These are phyloP conservation scores for Cavia porcellus DNA, from an alignment of 2,113 vertebrate genomes.

Conservation along the genomic window DNA sequence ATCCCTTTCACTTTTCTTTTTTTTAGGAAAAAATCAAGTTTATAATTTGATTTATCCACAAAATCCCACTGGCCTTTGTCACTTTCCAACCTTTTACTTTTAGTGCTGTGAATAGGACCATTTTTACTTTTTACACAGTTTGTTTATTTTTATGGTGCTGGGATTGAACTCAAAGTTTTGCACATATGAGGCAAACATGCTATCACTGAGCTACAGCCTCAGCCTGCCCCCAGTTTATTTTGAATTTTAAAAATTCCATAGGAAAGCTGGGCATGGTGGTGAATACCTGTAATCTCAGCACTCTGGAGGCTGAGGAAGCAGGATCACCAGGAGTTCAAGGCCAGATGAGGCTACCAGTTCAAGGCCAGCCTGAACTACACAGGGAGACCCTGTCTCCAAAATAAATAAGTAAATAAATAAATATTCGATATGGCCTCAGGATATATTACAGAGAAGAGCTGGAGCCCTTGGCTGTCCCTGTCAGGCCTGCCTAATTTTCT, in stretches of 20 bases:
- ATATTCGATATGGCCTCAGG: background rate
- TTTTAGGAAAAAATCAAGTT: too few species aligned
- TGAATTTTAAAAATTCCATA: background rate
- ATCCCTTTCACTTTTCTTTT: background rate
- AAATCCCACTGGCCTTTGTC: too few species aligned
- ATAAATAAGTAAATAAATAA: background rate
- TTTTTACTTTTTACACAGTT: background rate
- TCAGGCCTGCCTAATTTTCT: background rate
- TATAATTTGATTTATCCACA: too few species aligned
- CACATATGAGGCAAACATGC: background rate
- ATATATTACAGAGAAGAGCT: background rate
- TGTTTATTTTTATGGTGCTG: background rate
- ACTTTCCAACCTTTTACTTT: slow-evolving; percentile 12
- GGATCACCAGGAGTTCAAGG: background rate
- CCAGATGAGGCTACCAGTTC: background rate
- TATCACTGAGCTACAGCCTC: background rate
- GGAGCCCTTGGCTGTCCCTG: background rate
- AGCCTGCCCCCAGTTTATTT: slow-evolving; percentile 37
- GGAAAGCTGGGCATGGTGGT: background rate
- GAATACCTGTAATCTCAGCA: background rate
- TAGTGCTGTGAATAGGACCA: background rate
- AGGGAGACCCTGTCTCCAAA: background rate
- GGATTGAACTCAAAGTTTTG: background rate
- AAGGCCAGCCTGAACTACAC: background rate
- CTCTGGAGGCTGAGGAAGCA: background rate